Base-by-base conservation (phyloP, 2,113 vertebrate genomes). In the Gila orcuttii region DNA sequence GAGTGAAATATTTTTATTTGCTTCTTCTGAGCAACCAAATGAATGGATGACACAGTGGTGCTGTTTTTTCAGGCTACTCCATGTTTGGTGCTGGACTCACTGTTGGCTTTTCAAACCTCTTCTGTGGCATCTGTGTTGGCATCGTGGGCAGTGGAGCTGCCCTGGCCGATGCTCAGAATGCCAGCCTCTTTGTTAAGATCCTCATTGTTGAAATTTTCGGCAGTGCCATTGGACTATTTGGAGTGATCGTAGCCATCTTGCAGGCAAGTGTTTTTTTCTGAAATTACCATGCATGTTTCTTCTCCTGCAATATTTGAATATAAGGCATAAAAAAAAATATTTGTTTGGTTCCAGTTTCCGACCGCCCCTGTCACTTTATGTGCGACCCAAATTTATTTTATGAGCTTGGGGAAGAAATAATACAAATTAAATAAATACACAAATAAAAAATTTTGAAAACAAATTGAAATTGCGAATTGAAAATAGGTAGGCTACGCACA, bases 131-230 rank as follows among this genome's bases (percentile, higher is more conserved):
- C 91, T 99, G 98, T 1, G 98, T 99, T 75, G 98, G 98, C 87
- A 98, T 99, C 0, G 98, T 99, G 91, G 98, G 98, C 91, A 99
- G 98, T 39, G 98, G 98, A 71, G 98, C 98, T 1, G 98, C 98
- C 57, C 86, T 99, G 90, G 98, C 98, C 0, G 98, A 99, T 52
- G 98, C 98, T 23, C 98, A 99, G 94, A 99, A 99, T 4, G 93
- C 96, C 90, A 99, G 96, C 92, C 97, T 99, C 84, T 99, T 99
- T 0, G 98, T 99, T 36, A 99, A 99, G 95, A 99, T 99, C 91
- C 97, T 99, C 87, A 99, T 99, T 0, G 98, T 99, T 94, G 98
- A 99, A 93, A 99, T 99, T 91, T 99, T 99, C 50, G 98, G 98
- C 94, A 99, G 98, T 50, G 98, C 98, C 85, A 99, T 99, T 3